Conservation (phyloP, 2,797 vertebrate species). For the Anniella stebbinsi region DNA sequence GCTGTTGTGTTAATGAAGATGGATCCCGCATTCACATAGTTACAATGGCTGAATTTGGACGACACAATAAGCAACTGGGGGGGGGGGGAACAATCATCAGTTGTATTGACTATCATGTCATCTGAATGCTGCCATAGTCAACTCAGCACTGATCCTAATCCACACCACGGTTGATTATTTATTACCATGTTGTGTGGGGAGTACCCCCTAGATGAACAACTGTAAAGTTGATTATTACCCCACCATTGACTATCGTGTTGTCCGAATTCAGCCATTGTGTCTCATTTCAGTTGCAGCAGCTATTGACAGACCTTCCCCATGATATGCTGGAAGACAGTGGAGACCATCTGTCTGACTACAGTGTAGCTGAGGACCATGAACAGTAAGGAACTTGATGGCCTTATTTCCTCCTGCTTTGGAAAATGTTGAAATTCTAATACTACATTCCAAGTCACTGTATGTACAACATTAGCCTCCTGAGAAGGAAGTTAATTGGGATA, state of each 20-base stretch:
- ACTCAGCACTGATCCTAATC: no score
- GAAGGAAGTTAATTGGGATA: rapidly evolving
- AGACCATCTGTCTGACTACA: constrained; percentile 87
- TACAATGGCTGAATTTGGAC: no score
- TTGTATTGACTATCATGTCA: no score
- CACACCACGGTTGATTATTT: no score
- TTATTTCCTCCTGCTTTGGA: not conserved
- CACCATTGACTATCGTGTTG: no score
- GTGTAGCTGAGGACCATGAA: constrained; percentile 77
- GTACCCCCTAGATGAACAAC: no score
- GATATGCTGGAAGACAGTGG: constrained; percentile 96
- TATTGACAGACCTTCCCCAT: constrained; percentile 95
- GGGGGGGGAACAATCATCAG: no score
- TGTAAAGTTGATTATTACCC: no score
- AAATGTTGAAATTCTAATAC: not conserved
- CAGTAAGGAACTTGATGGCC: constrained; percentile 79
- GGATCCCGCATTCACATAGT: rapidly evolving
- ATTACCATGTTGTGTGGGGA: no score
- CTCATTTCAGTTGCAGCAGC: constrained; percentile 88
- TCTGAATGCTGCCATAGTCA: no score
- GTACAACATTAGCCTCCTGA: not conserved
- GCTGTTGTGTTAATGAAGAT: not conserved
- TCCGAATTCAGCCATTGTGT: no score
- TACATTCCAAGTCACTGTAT: not conserved
- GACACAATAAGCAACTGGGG: no score